A percentile compares a stretch with the other conserved stretches of the same genome.
Conservation (phyloP, 2,888 invertebrate genomes). For the Chironomus riparius region DNA sequence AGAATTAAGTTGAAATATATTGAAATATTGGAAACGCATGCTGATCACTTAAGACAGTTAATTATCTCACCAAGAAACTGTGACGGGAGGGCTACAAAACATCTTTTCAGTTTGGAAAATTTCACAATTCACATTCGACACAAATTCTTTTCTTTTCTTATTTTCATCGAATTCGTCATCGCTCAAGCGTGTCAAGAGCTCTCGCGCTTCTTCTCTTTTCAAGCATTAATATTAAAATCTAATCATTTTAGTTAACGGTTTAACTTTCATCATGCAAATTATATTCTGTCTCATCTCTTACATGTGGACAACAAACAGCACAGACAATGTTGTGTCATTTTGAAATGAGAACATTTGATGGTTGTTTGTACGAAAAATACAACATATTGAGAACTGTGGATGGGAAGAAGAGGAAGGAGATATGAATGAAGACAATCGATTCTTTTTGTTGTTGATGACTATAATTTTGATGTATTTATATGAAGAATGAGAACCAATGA, state of each 20-base stretch:
- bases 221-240: not conserved
- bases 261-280: not conserved
- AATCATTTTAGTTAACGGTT: conserved; percentile 21
- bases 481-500: too few species aligned
- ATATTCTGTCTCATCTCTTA: not conserved
- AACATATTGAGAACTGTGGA: too few species aligned
- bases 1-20: not conserved
- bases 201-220: not conserved
- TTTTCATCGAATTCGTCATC: conserved; percentile 13
- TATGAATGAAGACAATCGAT: too few species aligned
- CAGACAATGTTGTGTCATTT: too few species aligned
- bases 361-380: too few species aligned
- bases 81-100: not conserved
- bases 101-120: not conserved
- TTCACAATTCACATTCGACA: not conserved
- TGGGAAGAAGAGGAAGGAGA: too few species aligned
- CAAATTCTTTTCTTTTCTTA: not conserved
- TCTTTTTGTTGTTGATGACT: too few species aligned
- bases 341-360: too few species aligned
- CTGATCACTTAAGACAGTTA: conserved; percentile 25
- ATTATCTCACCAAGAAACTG: conserved; percentile 17
- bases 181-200: not conserved
- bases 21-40: conserved; percentile 16
- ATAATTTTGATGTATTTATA: too few species aligned
- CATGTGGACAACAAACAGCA: too few species aligned